Evolutionary conservation across 1,140 invertebrate genomes (phyloP), one percentile per base, ranked within the genome.

Genomic region (Tetramorium simillimum): DNA sequence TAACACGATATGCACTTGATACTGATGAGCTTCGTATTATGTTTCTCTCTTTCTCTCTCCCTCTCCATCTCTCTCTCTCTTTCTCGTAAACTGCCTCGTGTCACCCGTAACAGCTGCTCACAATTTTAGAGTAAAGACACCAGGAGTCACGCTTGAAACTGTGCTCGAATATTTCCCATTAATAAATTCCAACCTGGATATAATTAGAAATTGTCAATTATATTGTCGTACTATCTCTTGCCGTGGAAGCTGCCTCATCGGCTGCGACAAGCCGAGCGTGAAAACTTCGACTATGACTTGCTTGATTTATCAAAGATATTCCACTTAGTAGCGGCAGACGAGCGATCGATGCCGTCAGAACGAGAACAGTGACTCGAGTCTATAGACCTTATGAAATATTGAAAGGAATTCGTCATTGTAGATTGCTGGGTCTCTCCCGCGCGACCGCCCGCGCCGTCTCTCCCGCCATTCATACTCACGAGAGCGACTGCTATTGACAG

Each of bases 331-430:
- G 60, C 53, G 70, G 33, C 37, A n/a, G 33, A 56, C 76, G 62
- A 5, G 49, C 73, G 88, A 89, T 89, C 88, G 87, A 89, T 90
- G 18, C n/a, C n/a, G 46, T 28, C 58, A 53, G 70, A 81, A 88
- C 70, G 56, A 40, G 58, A 82, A 89, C 72, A 86, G 77, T 51
- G 40, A 18, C 73, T 60, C 51, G 75, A 67, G 87, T 85, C 87
- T 89, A 91, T 92, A 92, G 87, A 89, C 69, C 85, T 90, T 86
- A 85, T 94, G 88, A 93, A 93, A 91, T 90, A 93, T 94, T 87
- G 90, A 88, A 93, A 89, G 88, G 86, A 92, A 93, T 93, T 93
- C 89, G 92, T 94, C 92, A 92, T 93, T 92, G 92, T 78, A 87
- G 84, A 93, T 92, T 92, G 91, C 89, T 86, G 65, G 80, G 49